Evolutionary conservation across 2,113 vertebrate genomes (phyloP), one percentile per base, ranked within the genome.

Genomic region (Gasterosteus nipponicus): DNA sequence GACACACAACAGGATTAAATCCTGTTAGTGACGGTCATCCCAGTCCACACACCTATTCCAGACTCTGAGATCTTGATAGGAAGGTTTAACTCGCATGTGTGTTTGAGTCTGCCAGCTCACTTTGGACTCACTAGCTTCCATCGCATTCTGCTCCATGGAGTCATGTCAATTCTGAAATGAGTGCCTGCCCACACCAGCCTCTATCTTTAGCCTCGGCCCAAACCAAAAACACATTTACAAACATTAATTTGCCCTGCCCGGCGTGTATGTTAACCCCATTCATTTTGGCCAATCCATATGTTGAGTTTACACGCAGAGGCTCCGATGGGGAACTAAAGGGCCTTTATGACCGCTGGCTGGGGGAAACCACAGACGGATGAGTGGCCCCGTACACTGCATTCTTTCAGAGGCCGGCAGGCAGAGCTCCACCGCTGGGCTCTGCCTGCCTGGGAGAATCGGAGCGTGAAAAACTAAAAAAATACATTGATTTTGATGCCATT

Each of bases 161-260:
- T 81, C 69, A 78, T 73, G 85, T 83, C 80, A 44, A 61, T 80
- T 82, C 35, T 89, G 86, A 91, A 89, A 87, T 67, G 80, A 91
- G 73, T 78, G 84, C 84, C 81, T 80, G 83, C 73, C 88, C 86
- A 73, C 83, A 83, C 86, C 80, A 38, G 69, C 78, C 83, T 87
- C 91, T 92, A 93, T 93, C 90, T 93, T 94, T 93, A 93, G 93
- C 88, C 61, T 80, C 69, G 61, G 73, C 84, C 78, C 83, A 91
- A 92, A 93, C 91, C 88, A 88, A 92, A 93, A 91, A 79, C 89
- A 89, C 88, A 91, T 90, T 92, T 85, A 86, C 85, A 93, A 92
- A 93, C 89, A 92, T 91, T 89, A 69, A 89, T 92, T 89, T 85
- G 83, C 89, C 86, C 89, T 81, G 87, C 86, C 86, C 83, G 53